Evolutionary conservation across 1,140 invertebrate genomes (phyloP), one percentile per base, ranked within the genome.

Genomic region (Orchesella cincta): DNA sequence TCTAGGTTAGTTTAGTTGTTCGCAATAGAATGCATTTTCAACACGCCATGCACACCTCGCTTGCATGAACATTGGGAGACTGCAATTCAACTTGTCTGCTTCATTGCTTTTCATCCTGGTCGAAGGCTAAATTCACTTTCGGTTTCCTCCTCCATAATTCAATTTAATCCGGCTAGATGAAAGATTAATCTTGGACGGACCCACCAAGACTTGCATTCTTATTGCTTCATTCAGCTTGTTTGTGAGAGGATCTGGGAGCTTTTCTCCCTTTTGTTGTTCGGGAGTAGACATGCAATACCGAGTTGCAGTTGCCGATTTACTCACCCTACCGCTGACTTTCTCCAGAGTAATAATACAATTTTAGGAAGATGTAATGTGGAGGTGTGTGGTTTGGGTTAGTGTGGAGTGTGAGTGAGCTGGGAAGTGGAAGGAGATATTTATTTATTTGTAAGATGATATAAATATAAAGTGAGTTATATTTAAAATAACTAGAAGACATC

Each of bases 141-240:
- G 62, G 23, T 23, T 67, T 73, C 29, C 57, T 78, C 46, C 29
- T 74, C 73, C 72, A 78, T 78, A 78, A 78, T 78, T 78, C 76
- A 78, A 78, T 78, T 72, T 78, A 78, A 78, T 78, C 76, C 76
- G 36, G 73, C 29, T 34, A 78, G 76, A 78, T 78, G 76, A 78
- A 78, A 78, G 76, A 78, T 78, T 78, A 78, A 78, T 78, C 76
- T 74, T 67, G 31, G 76, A 70, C 52, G 71, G 29, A 74, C 35
- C 46, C 70, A 29, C 23, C 8, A 57, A 29, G 62, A 3, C 12
- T 67, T 67, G 62, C 31, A 67, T 29, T 67, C 62, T 67, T 33
- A 67, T 33, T 67, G 62, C 62, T 67, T 67, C 62, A 67, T 67
- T 67, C 31, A 67, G 29, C 14, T 67, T 29, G 62, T 46, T 46